Conservation (phyloP, 2,888 invertebrate genomes). For the Lepetodrilus schrolli region DNA sequence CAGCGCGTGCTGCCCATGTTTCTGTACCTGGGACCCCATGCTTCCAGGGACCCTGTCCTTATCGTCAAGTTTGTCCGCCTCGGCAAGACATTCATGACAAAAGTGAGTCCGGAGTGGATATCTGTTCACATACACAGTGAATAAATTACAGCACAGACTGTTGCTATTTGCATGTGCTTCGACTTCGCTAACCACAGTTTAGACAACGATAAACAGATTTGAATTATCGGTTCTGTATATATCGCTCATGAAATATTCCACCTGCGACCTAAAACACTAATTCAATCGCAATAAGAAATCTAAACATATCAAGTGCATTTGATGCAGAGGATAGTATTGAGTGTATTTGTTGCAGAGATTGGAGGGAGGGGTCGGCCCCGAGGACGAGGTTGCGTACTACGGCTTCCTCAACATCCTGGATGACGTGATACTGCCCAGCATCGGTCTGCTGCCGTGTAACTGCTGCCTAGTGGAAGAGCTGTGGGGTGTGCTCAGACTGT, state of each 20-base stretch:
- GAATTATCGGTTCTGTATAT: too few species aligned
- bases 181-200: too few species aligned
- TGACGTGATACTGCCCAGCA: conserved; percentile 89
- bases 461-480: conserved; percentile 97
- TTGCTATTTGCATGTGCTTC: too few species aligned
- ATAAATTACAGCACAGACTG: too few species aligned
- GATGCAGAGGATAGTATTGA: too few species aligned
- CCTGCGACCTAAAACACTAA: too few species aligned
- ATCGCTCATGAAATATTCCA: too few species aligned
- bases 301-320: too few species aligned
- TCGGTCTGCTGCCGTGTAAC: conserved; percentile 94
- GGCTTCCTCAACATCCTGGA: conserved; percentile 91
- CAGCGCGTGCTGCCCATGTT: conserved; percentile 89
- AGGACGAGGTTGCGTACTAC: conserved; percentile 78
- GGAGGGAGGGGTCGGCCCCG: conserved; percentile 52
- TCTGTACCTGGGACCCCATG: conserved; percentile 87
- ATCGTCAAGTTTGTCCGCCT: conserved; percentile 87
- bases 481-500: conserved; percentile 83
- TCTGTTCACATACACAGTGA: too few species aligned
- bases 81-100: conserved; percentile 76
- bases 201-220: too few species aligned
- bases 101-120: too few species aligned
- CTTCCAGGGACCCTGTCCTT: conserved; percentile 89
- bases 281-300: too few species aligned
- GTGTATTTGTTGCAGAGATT: conserved; percentile 53